Base-by-base conservation (phyloP, 2,888 invertebrate genomes). In the Teleiodes luculella region DNA sequence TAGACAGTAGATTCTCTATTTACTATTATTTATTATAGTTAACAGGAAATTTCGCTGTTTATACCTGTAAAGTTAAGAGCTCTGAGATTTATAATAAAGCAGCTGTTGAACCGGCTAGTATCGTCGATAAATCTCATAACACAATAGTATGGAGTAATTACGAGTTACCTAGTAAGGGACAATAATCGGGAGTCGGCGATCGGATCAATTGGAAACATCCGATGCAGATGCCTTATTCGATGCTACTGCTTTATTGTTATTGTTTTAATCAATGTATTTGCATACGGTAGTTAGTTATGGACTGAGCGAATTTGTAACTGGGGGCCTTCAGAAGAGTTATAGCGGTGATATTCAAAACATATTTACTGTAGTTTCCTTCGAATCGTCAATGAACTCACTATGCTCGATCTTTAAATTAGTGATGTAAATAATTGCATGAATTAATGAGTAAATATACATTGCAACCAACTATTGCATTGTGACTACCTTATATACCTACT, bases 71-170 rank as follows among this genome's bases (percentile, higher is more conserved):
- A n/a, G 20, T 43, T 43, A 24, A 3, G 11, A 2, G 24, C 24
- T 8, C 18, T 10, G 31, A 47, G 55, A 52, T 55, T 55, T 52
- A 52, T 55, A 55, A 52, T 24, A 55, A 55, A 48, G 46, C 52
- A 41, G 55, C 48, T 52, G 55, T 41, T 53, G 53, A 46, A 50
- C 49, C 30, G 51, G 30, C 50, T 56, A 56, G 53, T 47, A 76
- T 72, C 75, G 65, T 68, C 74, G 74, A 80, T 80, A 80, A 78
- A 76, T 76, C 66, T 63, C 59, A 65, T 67, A 69, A 74, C 66
- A 83, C 84, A 84, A 83, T 84, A 80, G 74, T 73, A 72, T 64
- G 66, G 61, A 74, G 80, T 83, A 86, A 86, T 86, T 86, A 86
- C 77, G 62, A 68, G 67, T 65, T 76, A 71, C 86, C 86, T 80